phyloP scores from a whole-genome alignment of 2,888 invertebrate species.

The Drosophila greeni region DNA sequence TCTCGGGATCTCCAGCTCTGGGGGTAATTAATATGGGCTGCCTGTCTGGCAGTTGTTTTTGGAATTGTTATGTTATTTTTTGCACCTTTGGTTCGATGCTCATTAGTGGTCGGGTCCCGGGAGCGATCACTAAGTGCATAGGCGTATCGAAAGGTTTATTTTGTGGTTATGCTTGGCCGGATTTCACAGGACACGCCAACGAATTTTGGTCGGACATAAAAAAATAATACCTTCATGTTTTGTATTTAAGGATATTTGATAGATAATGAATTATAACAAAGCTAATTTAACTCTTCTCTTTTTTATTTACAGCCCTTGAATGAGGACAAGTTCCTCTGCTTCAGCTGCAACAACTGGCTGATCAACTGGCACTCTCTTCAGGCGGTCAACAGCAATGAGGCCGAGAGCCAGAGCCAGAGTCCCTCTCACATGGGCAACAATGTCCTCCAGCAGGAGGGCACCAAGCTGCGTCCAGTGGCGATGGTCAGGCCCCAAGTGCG shows the following conservation, averaged over 20 bases:
- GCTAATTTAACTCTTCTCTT: slow-evolving; percentile 2
- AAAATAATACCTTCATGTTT: too few species aligned
- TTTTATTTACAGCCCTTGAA: slow-evolving; percentile 75
- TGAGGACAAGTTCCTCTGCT: slow-evolving; percentile 79
- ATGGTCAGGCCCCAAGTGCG: slow-evolving; percentile 57
- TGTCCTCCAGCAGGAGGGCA: slow-evolving; percentile 60
- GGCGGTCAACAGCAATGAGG: slow-evolving; percentile 77
- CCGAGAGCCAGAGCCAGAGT: slow-evolving; percentile 73
- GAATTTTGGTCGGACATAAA: background rate
- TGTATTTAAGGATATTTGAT: background rate
- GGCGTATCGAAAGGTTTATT: slow-evolving; percentile 47
- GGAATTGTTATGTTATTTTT: slow-evolving; percentile 55
- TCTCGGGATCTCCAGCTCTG: slow-evolving; percentile 12
- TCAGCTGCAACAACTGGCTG: slow-evolving; percentile 79
- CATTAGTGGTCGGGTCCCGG: slow-evolving; percentile 53
- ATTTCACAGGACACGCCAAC: slow-evolving; percentile 14
- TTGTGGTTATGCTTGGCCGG: slow-evolving; percentile 52
- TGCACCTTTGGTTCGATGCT: slow-evolving; percentile 57
- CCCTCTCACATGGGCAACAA: slow-evolving; percentile 75
- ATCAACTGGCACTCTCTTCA: slow-evolving; percentile 79
- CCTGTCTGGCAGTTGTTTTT: slow-evolving; percentile 31
- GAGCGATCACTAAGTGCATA: slow-evolving; percentile 40
- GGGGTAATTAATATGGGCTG: slow-evolving; percentile 63
- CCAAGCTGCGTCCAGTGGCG: slow-evolving; percentile 55
- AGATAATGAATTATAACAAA: background rate